These are phyloP conservation scores for Pantelozetes paolii DNA, from an alignment of 2,888 invertebrate species.

Conservation along the genomic window DNA sequence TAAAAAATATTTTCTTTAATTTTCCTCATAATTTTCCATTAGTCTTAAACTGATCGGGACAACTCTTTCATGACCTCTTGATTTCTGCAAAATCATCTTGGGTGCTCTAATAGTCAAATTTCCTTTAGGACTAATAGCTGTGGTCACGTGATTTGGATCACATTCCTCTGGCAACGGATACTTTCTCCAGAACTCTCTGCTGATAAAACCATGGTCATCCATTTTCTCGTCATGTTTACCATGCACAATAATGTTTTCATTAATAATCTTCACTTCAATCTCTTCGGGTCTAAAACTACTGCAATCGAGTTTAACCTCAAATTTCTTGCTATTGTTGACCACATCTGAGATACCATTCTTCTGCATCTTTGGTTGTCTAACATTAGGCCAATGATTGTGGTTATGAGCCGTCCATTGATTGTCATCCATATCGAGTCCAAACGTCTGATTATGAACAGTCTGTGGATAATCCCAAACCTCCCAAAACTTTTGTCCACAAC, in stretches of 20 bases:
- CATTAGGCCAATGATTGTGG: no score
- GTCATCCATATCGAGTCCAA: slow-evolving; percentile 42
- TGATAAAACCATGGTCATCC: slow-evolving; percentile 47
- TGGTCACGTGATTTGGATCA: slow-evolving; percentile 43
- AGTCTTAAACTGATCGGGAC: slow-evolving; percentile 6
- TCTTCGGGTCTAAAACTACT: slow-evolving; percentile 45
- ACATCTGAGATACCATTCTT: slow-evolving; percentile 2
- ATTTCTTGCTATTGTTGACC: slow-evolving; percentile 40
- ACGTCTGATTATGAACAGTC: no score
- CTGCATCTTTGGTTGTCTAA: slow-evolving; percentile 21
- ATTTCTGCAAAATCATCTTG: slow-evolving; percentile 36
- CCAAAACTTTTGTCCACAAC: slow-evolving; percentile 42
- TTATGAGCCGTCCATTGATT: no score
- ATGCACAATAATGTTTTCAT: slow-evolving; percentile 45
- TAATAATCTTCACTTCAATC: slow-evolving; percentile 46
- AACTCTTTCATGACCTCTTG: neutral
- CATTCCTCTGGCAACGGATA: slow-evolving; percentile 46
- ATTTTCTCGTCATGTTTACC: slow-evolving; percentile 47
- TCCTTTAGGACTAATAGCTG: slow-evolving; percentile 45
- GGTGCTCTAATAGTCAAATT: slow-evolving; percentile 44
- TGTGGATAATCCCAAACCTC: slow-evolving; percentile 44
- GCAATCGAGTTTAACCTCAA: slow-evolving; percentile 44
- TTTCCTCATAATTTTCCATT: no score
- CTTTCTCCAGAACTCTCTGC: slow-evolving; percentile 46
- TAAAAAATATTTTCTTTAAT: no score